A percentile compares a stretch with the other conserved stretches of the same genome.
Evolutionary conservation across 2,113 vertebrate genomes (phyloP).

Genomic region (Pterophyllum scalare): DNA sequence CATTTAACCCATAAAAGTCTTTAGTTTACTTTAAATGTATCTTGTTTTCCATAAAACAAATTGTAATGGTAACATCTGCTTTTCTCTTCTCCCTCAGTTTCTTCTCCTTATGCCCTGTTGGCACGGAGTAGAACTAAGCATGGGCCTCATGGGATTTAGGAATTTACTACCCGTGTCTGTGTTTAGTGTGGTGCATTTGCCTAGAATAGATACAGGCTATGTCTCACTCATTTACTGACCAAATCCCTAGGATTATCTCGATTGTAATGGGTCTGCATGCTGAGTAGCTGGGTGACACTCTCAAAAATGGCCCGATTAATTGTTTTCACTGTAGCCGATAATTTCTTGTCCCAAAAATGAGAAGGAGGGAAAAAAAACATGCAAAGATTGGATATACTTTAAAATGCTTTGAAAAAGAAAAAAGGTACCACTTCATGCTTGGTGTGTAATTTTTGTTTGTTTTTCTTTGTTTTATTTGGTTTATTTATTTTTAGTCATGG

Average conservation of each 20-base stretch:
- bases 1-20: background rate
- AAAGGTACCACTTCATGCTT: background rate
- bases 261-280: slow-evolving; percentile 26
- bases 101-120: slow-evolving; percentile 13
- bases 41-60: slow-evolving; percentile 1
- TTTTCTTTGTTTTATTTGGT: background rate
- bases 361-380: accelerated
- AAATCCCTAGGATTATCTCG: slow-evolving; percentile 48
- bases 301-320: slow-evolving; percentile 27
- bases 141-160: slow-evolving; percentile 39
- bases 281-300: slow-evolving; percentile 27
- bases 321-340: slow-evolving; percentile 13
- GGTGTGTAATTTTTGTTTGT: background rate
- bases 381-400: background rate
- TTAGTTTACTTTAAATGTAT: background rate
- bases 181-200: slow-evolving; percentile 37
- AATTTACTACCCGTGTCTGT: slow-evolving; percentile 49
- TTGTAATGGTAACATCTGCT: slow-evolving; percentile 18
- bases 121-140: slow-evolving; percentile 31
- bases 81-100: background rate
- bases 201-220: slow-evolving; percentile 39
- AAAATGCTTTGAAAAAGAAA: background rate
- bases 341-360: background rate
- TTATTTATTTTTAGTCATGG: background rate
- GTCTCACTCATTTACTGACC: slow-evolving; percentile 45